phyloP scores from a whole-genome alignment of 2,113 vertebrate genomes.

The Ptychochromis oligacanthus region DNA sequence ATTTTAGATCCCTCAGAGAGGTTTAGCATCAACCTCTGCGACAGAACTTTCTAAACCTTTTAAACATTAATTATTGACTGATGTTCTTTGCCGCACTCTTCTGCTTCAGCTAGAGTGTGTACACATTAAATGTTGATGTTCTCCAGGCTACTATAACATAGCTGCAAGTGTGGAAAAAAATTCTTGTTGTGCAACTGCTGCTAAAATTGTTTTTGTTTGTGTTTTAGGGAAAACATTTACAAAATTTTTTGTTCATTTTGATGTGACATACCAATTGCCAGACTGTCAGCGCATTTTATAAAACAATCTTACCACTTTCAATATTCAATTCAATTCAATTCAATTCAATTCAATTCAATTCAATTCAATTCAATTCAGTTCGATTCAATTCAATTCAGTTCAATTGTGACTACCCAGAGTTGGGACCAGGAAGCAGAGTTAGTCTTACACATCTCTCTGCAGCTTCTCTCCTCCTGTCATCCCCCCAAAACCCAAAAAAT shows the following conservation, averaged over 20 bases:
- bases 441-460: too few relatives aligned
- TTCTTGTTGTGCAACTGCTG: neutral
- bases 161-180: neutral
- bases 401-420: too few relatives aligned
- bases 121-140: conserved; percentile 72
- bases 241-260: neutral
- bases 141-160: conserved; percentile 38
- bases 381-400: too few relatives aligned
- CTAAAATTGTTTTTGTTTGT: neutral
- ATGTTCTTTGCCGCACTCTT: conserved; percentile 51
- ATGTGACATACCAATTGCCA: neutral
- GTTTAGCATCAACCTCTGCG: conserved; percentile 47
- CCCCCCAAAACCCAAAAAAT: too few relatives aligned
- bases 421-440: too few relatives aligned
- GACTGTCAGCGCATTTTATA: too few relatives aligned
- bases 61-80: conserved; percentile 82
- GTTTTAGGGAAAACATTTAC: neutral
- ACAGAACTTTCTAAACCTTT: conserved; percentile 68
- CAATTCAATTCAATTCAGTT: too few relatives aligned
- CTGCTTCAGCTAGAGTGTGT: conserved; percentile 60
- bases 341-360: too few relatives aligned
- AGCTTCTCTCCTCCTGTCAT: too few relatives aligned
- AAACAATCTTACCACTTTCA: too few relatives aligned
- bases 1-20: conserved; percentile 14
- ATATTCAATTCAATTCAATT: too few relatives aligned